phyloP scores from a whole-genome alignment of 2,797 vertebrate species.

The Australoheros facetus region DNA sequence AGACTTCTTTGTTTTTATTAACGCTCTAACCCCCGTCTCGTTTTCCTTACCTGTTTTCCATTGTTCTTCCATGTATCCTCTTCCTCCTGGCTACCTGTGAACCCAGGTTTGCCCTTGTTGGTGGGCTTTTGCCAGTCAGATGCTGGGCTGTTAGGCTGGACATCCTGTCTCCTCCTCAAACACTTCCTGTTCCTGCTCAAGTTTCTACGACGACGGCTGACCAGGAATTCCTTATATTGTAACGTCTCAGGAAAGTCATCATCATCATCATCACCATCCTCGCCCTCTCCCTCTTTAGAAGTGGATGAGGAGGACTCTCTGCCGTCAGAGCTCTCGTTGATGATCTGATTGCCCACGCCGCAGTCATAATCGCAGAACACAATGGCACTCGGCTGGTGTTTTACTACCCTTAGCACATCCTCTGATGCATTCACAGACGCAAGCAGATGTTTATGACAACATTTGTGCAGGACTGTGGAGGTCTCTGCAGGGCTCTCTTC shows the following conservation, averaged over 20 bases:
- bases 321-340: slow-evolving; percentile 52
- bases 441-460: background rate
- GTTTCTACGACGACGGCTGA: slow-evolving; percentile 68
- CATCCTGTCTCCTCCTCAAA: slow-evolving; percentile 62
- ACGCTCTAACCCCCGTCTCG: background rate
- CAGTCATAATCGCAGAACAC: slow-evolving; percentile 70
- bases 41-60: slow-evolving; percentile 55
- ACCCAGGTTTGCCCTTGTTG: slow-evolving; percentile 24
- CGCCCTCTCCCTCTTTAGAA: slow-evolving; percentile 26
- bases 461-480: background rate
- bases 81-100: slow-evolving; percentile 43
- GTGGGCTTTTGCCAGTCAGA: slow-evolving; percentile 31
- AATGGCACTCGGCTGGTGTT: slow-evolving; percentile 79
- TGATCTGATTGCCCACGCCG: slow-evolving; percentile 24
- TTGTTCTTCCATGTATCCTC: slow-evolving; percentile 42
- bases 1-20: background rate
- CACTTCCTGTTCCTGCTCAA: slow-evolving; percentile 70
- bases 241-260: slow-evolving; percentile 74
- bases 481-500: background rate
- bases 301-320: slow-evolving; percentile 59
- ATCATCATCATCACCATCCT: slow-evolving; percentile 51
- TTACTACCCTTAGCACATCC: slow-evolving; percentile 75
- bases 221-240: slow-evolving; percentile 73
- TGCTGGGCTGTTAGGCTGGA: slow-evolving; percentile 18
- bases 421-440: slow-evolving; percentile 13